Evolutionary conservation across 2,113 vertebrate genomes (phyloP), one percentile per base, ranked within the genome.

Genomic region (Hypanus sabinus): DNA sequence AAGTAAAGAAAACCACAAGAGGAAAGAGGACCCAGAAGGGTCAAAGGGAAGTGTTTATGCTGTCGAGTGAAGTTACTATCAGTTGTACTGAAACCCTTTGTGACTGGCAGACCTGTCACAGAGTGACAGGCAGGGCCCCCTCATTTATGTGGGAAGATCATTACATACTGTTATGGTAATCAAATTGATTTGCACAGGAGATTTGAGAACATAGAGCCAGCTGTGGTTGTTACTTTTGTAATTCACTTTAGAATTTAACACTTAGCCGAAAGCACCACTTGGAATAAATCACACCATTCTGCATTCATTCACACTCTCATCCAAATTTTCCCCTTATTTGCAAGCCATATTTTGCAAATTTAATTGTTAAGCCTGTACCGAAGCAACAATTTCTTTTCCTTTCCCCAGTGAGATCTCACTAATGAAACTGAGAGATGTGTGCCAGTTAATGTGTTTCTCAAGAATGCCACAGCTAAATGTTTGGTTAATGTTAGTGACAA

Each of bases 291-390:
- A 57, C 12, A 27, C 18, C 9, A 30, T 10, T 93, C 55, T 71
- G 38, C 27, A 46, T 93, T 75, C 46, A 76, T 30, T 46, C 6
- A 20, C 14, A 27, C n/a, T 55, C 20, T 46, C 22, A 5, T 70
- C 70, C 55, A 93, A 93, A 36, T 24, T 6, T 36, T 93, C 38
- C 30, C 73, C 94, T 95, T 96, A 95, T 95, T 96, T 96, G 94
- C 95, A 94, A 94, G 94, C 94, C 94, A 95, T 94, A 95, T 95
- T 97, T 97, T 96, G 95, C 96, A 83, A 95, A 95, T 94, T 94
- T 96, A 95, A 96, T 96, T 94, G 95, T 92, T 85, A 7, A 71
- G 94, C 95, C 5, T 94, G 94, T 73, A 94, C 94, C 85, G 94
- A 93, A 95, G 95, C 20, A 33, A 33, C 55, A n/a, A 88, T 88